Evolutionary conservation across 92 coral and sea anemone species (phyloP).

Genomic region (Pocillopora grandis): DNA sequence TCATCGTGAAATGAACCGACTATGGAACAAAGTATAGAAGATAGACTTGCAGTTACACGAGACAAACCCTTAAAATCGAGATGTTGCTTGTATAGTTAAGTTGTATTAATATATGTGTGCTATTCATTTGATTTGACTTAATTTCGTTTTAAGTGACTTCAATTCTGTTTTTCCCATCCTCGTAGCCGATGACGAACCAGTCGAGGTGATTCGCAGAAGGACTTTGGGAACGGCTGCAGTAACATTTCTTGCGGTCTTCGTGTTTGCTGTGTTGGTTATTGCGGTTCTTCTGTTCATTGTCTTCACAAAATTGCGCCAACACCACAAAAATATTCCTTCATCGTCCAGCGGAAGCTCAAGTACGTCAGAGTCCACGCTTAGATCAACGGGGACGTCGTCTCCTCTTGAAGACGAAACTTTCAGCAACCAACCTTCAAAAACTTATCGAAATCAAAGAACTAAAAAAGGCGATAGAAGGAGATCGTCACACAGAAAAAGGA

Average conservation of each 20-base stretch:
- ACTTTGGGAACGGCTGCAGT: constrained; percentile 70
- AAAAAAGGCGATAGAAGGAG: constrained; percentile 53
- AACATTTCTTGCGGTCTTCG: constrained; percentile 84
- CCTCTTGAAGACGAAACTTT: constrained; percentile 78
- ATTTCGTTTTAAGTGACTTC: too few relatives aligned
- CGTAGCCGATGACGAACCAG: constrained; percentile 24
- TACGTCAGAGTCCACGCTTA: constrained; percentile 88
- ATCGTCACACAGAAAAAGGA: constrained; percentile 36
- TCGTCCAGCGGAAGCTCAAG: constrained; percentile 90
- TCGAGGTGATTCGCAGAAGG: constrained; percentile 21
- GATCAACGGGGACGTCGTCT: constrained; percentile 78
- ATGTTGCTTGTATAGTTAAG: too few relatives aligned
- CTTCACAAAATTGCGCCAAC: constrained; percentile 83
- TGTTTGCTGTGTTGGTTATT: constrained; percentile 72
- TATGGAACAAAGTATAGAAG: too few relatives aligned
- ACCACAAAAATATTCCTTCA: constrained; percentile 50
- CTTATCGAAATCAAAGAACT: constrained; percentile 33
- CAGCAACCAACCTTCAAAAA: constrained; percentile 64
- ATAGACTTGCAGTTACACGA: too few relatives aligned
- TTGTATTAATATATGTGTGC: background rate
- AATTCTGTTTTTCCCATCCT: background rate
- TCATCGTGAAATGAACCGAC: too few relatives aligned
- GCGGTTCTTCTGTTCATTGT: constrained; percentile 76
- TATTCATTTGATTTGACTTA: background rate
- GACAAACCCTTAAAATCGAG: too few relatives aligned